Evolutionary conservation across 64 coral and sea anemone species (phyloP), one percentile per base, ranked within the genome.

Genomic region (Stichodactyla helianthus): DNA sequence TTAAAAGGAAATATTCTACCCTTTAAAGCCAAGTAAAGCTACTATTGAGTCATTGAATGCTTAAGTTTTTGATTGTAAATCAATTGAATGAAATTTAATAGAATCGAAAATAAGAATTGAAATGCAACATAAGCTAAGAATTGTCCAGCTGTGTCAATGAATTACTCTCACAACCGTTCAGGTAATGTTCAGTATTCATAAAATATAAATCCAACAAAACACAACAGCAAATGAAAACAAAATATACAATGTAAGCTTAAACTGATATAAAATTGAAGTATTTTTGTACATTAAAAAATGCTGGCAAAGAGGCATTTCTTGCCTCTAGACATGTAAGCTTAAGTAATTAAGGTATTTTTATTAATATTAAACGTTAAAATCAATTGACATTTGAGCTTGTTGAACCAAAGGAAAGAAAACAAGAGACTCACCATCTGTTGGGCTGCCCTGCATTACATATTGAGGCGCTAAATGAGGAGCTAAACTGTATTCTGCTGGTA

Each of bases 391-490:
- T 62, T 20, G 20, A 53, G 10, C 13, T 10, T 26, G 8, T 77
- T 31, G 55, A 60, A 85, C 53, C 53, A 14, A 44, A 14, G 18
- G 23, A 62, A 77, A 51, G 7, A 62, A 70, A 87, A 59, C 79
- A 31, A 51, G 26, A 13, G 5, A 59, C 93, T 81, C 78, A 96
- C 94, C 94, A 62, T 96, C 94, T 53, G 90, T 76, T 60, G 85
- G 90, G 71, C 86, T 86, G 18, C 91, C 94, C 27, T 90, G 91
- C 54, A 96, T 77, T 17, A 96, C 94, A 86, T 93, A 96, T 51
- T 92, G 89, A 8, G 91, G 6, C 10, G 85, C 82, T 27, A 96
- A 61, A 18, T 86, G 77, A 16, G 54, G 68, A 15, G 87, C 77
- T 26, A 96, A 86, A 55, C 82, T 86, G 58, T 96, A 96, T 11